Conservation (phyloP, 2,888 invertebrate genomes). For the Mactromeris polynyma region DNA sequence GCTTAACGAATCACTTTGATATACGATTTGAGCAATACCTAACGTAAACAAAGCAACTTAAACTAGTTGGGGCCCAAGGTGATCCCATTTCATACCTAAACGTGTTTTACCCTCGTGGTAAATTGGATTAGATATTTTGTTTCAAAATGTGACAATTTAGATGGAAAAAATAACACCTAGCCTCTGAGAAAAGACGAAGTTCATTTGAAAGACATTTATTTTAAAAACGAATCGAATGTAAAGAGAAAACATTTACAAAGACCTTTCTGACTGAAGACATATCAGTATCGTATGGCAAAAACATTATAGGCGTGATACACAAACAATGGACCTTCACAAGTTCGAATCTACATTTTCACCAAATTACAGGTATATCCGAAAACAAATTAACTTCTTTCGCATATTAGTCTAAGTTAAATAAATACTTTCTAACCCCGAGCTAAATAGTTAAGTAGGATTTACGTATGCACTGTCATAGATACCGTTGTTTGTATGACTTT, state of each 20-base stretch:
- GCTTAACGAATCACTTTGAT: background rate
- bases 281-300: background rate
- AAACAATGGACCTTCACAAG: slow-evolving; percentile 34
- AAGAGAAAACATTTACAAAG: slow-evolving; percentile 9
- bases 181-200: background rate
- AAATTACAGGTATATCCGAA: slow-evolving; percentile 32
- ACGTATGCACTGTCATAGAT: slow-evolving; percentile 46
- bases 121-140: slow-evolving; percentile 24
- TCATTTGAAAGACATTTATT: background rate
- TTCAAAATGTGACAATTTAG: slow-evolving; percentile 12
- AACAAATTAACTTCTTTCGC: background rate
- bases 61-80: background rate
- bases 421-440: slow-evolving; percentile 27
- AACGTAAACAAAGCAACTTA: background rate
- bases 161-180: slow-evolving; percentile 1
- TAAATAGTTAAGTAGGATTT: slow-evolving; percentile 34
- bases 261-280: background rate
- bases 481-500: slow-evolving; percentile 32
- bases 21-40: background rate
- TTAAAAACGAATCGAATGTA: background rate
- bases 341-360: slow-evolving; percentile 28
- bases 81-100: background rate
- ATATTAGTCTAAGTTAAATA: slow-evolving; percentile 13
- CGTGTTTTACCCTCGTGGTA: background rate
- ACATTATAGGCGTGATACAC: background rate